A percentile compares a stretch with the other conserved stretches of the same genome.
Evolutionary conservation across 2,797 vertebrate genomes (phyloP).

Genomic region (Clarias fuscus): DNA sequence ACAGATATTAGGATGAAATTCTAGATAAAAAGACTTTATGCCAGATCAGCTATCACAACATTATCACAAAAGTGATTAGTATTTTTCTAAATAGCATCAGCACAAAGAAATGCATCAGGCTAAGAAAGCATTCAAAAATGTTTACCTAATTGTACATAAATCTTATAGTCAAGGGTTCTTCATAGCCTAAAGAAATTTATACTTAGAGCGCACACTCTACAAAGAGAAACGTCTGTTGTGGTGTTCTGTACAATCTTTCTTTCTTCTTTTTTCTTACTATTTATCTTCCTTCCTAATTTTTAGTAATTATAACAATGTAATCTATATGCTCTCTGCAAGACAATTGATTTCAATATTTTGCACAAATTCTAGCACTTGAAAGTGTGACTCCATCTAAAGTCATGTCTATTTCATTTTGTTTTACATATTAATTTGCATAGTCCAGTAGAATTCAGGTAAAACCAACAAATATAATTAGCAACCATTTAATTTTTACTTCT

Average conservation of each 20-base stretch:
- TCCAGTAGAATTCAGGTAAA: not conserved
- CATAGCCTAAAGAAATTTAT: not conserved
- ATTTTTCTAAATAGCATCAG: not conserved
- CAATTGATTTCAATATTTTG: not conserved
- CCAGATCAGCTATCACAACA: not conserved
- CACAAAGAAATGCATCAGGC: not conserved
- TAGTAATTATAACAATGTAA: not conserved
- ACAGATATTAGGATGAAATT: not conserved
- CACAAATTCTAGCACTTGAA: not conserved
- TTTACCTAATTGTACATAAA: not conserved
- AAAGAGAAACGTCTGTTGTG: not conserved
- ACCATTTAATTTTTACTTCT: constrained; percentile 4
- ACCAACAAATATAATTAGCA: not conserved
- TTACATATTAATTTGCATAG: not conserved
- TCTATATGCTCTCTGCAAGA: not conserved
- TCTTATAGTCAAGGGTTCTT: not conserved
- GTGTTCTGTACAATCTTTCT: not conserved
- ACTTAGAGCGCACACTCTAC: not conserved
- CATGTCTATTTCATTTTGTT: not conserved
- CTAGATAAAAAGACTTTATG: not conserved
- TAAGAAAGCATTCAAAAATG: not conserved
- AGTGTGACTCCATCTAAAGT: not conserved
- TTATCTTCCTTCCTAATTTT: not conserved
- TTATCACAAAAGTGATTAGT: not conserved
- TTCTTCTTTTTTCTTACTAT: not conserved